Percentiles rank a stretch among this genome's conserved stretches.
phyloP scores from a whole-genome alignment of 1,140 invertebrate species.

The Drosophila gunungcola region DNA sequence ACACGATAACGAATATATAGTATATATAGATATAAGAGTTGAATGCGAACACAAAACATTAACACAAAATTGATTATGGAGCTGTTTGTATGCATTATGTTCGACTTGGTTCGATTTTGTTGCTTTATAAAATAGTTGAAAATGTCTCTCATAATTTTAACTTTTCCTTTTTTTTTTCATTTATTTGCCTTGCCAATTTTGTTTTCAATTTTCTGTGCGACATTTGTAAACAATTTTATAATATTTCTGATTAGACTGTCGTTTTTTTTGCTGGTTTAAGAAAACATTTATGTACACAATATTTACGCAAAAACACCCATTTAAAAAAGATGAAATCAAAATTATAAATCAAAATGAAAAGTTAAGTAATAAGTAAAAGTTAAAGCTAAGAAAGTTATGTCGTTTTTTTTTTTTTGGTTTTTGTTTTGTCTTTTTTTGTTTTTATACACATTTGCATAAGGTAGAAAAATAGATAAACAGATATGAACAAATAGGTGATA shows the following conservation, averaged over 20 bases:
- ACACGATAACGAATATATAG: conserved; percentile 54
- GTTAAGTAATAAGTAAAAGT: conserved; percentile 44
- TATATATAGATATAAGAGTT: conserved; percentile 47
- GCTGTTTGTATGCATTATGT: conserved; percentile 29
- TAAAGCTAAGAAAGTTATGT: conserved; percentile 49
- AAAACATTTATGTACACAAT: conserved; percentile 64
- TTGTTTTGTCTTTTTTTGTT: conserved; percentile 25
- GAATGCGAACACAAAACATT: conserved; percentile 52
- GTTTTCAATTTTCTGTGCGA: conserved; percentile 27
- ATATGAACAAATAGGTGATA: conserved; percentile 56
- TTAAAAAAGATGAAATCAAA: conserved; percentile 38
- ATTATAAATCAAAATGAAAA: conserved; percentile 40
- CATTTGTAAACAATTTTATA: conserved; percentile 64
- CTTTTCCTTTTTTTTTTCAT: conserved; percentile 12
- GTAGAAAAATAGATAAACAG: conserved; percentile 24
- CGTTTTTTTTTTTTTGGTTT: conserved; percentile 26
- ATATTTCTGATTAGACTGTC: conserved; percentile 28
- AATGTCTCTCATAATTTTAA: conserved; percentile 36
- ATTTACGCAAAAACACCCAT: conserved; percentile 67
- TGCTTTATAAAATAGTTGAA: conserved; percentile 47
- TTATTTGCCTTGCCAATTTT: conserved; percentile 43
- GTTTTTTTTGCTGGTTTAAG: conserved; percentile 16
- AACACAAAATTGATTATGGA: conserved; percentile 60
- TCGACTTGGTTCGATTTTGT: conserved; percentile 4
- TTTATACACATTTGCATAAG: conserved; percentile 48